Percentiles rank a stretch among this genome's conserved stretches.
phyloP scores from a whole-genome alignment of 2,888 invertebrate species.

The Notocelia uddmanniana region DNA sequence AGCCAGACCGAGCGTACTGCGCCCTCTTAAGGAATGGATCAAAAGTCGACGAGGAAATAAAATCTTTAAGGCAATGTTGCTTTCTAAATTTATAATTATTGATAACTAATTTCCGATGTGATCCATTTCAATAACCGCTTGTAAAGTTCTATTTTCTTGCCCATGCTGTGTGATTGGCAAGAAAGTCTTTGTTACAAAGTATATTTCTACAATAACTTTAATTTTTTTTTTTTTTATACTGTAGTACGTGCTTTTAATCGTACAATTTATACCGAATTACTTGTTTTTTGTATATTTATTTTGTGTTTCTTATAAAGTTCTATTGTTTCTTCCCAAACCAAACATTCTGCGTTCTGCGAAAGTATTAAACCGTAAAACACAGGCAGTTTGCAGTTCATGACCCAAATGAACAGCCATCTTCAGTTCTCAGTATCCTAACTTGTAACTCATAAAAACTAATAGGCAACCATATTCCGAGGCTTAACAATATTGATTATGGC shows the following conservation, averaged over 20 bases:
- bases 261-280: background rate
- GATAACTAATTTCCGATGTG: background rate
- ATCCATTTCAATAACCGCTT: background rate
- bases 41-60: too few relatives aligned
- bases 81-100: too few relatives aligned
- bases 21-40: too few relatives aligned
- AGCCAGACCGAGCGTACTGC: too few relatives aligned
- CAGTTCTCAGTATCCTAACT: background rate
- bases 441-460: background rate
- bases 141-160: background rate
- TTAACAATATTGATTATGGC: constrained; percentile 22
- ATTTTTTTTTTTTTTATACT: background rate
- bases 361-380: background rate
- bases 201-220: background rate
- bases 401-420: background rate
- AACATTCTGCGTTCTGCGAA: background rate
- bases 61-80: too few relatives aligned
- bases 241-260: constrained; percentile 1
- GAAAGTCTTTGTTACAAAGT: constrained; percentile 1
- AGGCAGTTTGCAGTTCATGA: background rate
- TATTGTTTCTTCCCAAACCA: background rate
- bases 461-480: constrained; percentile 21
- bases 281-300: background rate
- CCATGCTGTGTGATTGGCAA: background rate
- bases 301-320: background rate